Evolutionary conservation across 2,113 vertebrate species (phyloP).

Genomic region (Xiphias gladius): DNA sequence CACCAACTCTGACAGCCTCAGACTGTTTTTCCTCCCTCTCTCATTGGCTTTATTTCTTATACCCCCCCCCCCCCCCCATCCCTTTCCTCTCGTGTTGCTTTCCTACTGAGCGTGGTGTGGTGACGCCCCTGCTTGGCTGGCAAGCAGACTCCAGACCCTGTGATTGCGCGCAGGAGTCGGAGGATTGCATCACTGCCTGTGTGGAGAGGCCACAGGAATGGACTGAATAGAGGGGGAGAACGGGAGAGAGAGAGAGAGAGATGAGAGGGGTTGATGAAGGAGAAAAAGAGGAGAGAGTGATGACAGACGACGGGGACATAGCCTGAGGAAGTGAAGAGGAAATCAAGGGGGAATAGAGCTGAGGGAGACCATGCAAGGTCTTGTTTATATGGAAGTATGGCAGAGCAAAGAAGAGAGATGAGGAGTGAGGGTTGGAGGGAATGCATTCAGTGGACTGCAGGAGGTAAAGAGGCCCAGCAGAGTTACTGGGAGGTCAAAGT

Average conservation of each 20-base stretch:
- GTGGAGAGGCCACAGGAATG: slow-evolving; percentile 80
- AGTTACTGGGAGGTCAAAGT: slow-evolving; percentile 66
- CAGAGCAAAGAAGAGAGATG: slow-evolving; percentile 37
- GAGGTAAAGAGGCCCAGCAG: slow-evolving; percentile 52
- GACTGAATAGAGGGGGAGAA: slow-evolving; percentile 34
- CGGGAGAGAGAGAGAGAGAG: background rate
- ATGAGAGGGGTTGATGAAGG: slow-evolving; percentile 18
- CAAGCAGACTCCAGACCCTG: slow-evolving; percentile 74
- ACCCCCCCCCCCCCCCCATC: slow-evolving; percentile 27
- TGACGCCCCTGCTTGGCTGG: slow-evolving; percentile 77
- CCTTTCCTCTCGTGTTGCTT: slow-evolving; percentile 71
- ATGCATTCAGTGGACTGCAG: slow-evolving; percentile 40
- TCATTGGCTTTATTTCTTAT: slow-evolving; percentile 53
- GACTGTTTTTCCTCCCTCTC: slow-evolving; percentile 58
- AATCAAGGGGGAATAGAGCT: slow-evolving; percentile 26
- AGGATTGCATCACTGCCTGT: slow-evolving; percentile 85
- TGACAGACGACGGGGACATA: slow-evolving; percentile 13
- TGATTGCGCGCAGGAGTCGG: slow-evolving; percentile 83
- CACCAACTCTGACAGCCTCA: slow-evolving; percentile 34
- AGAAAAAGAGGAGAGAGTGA: slow-evolving; percentile 34
- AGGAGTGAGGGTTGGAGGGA: slow-evolving; percentile 31
- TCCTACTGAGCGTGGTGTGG: slow-evolving; percentile 66
- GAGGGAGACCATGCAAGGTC: slow-evolving; percentile 23
- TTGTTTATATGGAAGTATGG: slow-evolving; percentile 48
- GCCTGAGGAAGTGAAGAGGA: slow-evolving; percentile 38